Conservation (phyloP, 1,140 invertebrate species). For the Babylonia areolata region DNA sequence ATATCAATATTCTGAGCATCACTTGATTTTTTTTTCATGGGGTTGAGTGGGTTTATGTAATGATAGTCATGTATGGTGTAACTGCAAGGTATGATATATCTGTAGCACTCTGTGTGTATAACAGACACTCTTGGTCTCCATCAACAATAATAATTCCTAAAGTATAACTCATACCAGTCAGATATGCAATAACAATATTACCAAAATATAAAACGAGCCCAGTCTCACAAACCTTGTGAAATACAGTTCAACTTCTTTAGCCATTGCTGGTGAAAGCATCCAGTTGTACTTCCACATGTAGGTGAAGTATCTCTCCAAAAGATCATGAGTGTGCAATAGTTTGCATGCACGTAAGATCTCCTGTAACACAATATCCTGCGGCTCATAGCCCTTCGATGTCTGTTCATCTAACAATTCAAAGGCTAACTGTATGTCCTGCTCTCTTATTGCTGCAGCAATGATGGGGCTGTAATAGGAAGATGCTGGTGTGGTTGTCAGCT, state of each 20-base stretch:
- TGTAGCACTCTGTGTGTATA: no score
- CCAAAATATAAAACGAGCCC: no score
- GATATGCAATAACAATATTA: no score
- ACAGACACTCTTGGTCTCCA: no score
- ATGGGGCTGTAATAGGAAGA: slow-evolving; percentile 22
- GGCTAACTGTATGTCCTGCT: slow-evolving; percentile 32
- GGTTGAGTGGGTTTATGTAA: no score
- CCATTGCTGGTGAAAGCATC: not conserved
- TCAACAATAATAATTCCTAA: no score
- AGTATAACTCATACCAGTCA: no score
- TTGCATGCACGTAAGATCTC: slow-evolving; percentile 15
- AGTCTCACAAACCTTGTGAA: slow-evolving; percentile 8
- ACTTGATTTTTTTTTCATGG: no score
- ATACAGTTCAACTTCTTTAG: slow-evolving; percentile 22
- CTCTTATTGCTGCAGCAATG: slow-evolving; percentile 34
- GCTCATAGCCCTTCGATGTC: not conserved
- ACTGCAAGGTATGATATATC: no score
- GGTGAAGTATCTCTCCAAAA: slow-evolving; percentile 28
- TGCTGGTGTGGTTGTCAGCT: slow-evolving; percentile 8
- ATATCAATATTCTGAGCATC: no score
- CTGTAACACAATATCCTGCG: slow-evolving; percentile 12
- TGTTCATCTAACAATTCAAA: slow-evolving; percentile 27
- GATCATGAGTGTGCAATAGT: not conserved
- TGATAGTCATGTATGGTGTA: no score
- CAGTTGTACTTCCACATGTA: slow-evolving; percentile 29